phyloP scores from a whole-genome alignment of 2,113 vertebrate genomes.

The Elephas maximus region DNA sequence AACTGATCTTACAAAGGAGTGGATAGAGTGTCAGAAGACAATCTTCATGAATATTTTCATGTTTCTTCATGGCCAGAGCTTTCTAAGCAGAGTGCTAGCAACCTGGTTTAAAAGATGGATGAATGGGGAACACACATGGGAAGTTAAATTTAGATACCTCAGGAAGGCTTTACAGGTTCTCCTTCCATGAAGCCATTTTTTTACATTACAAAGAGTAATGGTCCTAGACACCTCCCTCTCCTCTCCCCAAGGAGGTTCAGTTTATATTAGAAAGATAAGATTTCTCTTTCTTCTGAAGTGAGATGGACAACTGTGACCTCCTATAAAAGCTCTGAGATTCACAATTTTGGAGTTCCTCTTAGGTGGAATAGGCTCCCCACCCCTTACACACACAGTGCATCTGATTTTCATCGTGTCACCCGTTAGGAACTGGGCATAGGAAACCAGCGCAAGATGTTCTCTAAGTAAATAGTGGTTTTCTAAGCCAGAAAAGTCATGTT shows the following conservation, averaged over 20 bases:
- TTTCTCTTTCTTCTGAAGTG: not conserved
- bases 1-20: not conserved
- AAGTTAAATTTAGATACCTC: not conserved
- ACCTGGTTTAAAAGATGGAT: not conserved
- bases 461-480: not conserved
- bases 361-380: not conserved
- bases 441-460: not conserved
- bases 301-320: not conserved
- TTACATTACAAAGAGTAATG: not conserved
- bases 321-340: not conserved
- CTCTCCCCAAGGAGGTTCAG: not conserved
- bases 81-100: not conserved
- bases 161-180: not conserved
- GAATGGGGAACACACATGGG: not conserved
- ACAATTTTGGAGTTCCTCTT: not conserved
- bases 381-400: not conserved
- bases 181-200: not conserved
- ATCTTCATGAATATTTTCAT: not conserved
- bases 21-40: not conserved
- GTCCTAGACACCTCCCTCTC: not conserved
- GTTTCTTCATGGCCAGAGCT: not conserved
- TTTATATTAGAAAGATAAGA: not conserved
- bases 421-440: too few relatives aligned
- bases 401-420: not conserved
- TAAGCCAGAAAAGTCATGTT: not conserved